These are phyloP conservation scores for Pomacea maculata DNA, from an alignment of 1,140 invertebrate genomes.

Conservation along the genomic window DNA sequence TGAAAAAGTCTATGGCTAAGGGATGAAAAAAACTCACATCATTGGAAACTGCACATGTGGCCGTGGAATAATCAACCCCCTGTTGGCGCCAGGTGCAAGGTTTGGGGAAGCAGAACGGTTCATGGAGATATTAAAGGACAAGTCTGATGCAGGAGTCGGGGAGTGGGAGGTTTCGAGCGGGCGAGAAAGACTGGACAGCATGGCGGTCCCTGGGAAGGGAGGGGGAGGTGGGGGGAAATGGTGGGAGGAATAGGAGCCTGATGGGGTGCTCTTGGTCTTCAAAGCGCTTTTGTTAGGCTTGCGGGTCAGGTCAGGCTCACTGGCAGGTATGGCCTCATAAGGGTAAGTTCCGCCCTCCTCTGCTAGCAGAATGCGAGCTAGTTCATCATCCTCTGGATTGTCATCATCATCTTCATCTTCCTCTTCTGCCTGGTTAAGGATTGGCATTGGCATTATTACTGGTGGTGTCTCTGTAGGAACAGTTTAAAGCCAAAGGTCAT, in stretches of 20 bases:
- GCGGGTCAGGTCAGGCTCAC: conserved; percentile 57
- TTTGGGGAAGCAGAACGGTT: conserved; percentile 1
- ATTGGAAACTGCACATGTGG: conserved; percentile 4
- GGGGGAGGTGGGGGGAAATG: conserved; percentile 14
- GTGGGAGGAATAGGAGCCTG: conserved; percentile 5
- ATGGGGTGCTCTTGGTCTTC: conserved; percentile 33
- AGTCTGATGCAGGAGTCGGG: not conserved
- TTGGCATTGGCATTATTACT: too few relatives aligned
- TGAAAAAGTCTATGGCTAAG: too few relatives aligned
- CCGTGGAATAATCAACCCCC: conserved; percentile 19
- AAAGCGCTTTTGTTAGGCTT: conserved; percentile 62
- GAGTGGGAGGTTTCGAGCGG: conserved; percentile 22
- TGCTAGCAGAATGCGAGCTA: conserved; percentile 25
- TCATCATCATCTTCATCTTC: conserved; percentile 21
- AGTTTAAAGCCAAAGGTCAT: too few relatives aligned
- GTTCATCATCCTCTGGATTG: conserved; percentile 30
- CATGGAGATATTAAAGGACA: conserved; percentile 22
- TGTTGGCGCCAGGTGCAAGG: not conserved
- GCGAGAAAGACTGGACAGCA: conserved; percentile 24
- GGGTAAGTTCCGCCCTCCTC: conserved; percentile 21
- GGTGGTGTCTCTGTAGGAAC: too few relatives aligned
- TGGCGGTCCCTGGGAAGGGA: not conserved
- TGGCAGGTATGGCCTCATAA: conserved; percentile 48
- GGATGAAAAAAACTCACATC: too few relatives aligned
- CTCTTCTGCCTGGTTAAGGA: conserved; percentile 11